Evolutionary conservation across 2,888 invertebrate genomes (phyloP), one percentile per base, ranked within the genome.

Genomic region (Sympetrum striolatum): DNA sequence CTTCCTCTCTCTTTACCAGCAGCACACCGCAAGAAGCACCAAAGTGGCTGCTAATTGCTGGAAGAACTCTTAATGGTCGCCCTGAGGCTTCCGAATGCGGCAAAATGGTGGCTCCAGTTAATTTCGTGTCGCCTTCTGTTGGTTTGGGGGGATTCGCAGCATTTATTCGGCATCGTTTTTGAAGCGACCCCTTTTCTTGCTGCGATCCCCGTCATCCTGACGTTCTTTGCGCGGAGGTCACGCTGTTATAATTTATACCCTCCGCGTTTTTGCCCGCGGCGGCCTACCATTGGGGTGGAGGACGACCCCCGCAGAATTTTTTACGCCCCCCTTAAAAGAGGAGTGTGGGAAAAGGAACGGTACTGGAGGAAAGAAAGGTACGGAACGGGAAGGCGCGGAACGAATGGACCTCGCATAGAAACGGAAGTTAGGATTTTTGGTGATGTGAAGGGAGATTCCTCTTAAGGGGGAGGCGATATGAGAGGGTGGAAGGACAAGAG

Each of bases 1-100:
- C 48, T 44, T 37, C 25, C 64, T 37, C 86, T 58, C 58, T 35
- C 82, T n/a, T 35, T 53, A 25, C 25, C 22, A 25, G 39, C 8
- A 25, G 14, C 81, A 25, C 22, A 35, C 37, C 60, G 86, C 86
- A 86, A 86, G 86, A 86, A 86, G 86, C 6, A 14, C 60, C 60
- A 31, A 37, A 86, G 86, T 64, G 64, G 60, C 86, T 58, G 37
- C 86, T 86, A 86, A 86, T 86, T 86, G 86, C 60, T 60, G 86
- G 60, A 86, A 86, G 86, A 86, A 86, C 86, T 58, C 37, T 60
- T 64, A 86, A 86, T 86, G 86, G 86, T 37, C 37, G 86, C 86
- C 86, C 64, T 37, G 60, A 35, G 86, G 86, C 53, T 37, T n/a
- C 60, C 44, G 14, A 37, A 86, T 86, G 86, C 86, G 86, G 60